A percentile compares a stretch with the other conserved stretches of the same genome.
Evolutionary conservation across 2,888 invertebrate genomes (phyloP).

Genomic region (Synergus umbraculus): DNA sequence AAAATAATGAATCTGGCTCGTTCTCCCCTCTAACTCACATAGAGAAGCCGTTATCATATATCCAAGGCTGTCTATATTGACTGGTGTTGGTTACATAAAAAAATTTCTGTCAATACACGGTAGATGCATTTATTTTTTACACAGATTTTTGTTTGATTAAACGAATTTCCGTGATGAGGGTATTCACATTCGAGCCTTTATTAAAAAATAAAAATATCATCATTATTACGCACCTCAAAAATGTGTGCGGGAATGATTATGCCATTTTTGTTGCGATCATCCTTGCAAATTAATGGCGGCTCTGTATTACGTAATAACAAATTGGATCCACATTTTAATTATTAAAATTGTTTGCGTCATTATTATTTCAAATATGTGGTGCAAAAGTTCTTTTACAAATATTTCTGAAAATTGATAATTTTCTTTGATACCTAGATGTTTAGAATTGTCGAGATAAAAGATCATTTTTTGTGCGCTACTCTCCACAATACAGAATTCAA

Average conservation of each 20-base stretch:
- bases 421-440: neutral
- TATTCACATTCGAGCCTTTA: constrained; percentile 3
- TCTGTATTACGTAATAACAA: neutral
- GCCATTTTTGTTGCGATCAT: neutral
- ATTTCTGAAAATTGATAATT: neutral
- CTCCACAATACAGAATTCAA: neutral
- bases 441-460: neutral
- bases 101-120: constrained; percentile 62
- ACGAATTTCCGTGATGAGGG: neutral
- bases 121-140: constrained; percentile 52
- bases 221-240: neutral
- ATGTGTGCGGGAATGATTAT: neutral
- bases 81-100: constrained; percentile 57
- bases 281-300: neutral
- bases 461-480: neutral
- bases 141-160: constrained; percentile 21
- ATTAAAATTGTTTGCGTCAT: neutral
- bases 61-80: constrained; percentile 45
- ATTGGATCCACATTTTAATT: neutral
- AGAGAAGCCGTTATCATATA: constrained; percentile 11
- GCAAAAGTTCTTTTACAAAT: neutral
- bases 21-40: constrained; percentile 17
- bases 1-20: constrained; percentile 66
- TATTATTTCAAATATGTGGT: neutral
- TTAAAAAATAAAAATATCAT: constrained; percentile 16